Conservation (phyloP, 2,113 vertebrate genomes). For the Prionailurus viverrinus region DNA sequence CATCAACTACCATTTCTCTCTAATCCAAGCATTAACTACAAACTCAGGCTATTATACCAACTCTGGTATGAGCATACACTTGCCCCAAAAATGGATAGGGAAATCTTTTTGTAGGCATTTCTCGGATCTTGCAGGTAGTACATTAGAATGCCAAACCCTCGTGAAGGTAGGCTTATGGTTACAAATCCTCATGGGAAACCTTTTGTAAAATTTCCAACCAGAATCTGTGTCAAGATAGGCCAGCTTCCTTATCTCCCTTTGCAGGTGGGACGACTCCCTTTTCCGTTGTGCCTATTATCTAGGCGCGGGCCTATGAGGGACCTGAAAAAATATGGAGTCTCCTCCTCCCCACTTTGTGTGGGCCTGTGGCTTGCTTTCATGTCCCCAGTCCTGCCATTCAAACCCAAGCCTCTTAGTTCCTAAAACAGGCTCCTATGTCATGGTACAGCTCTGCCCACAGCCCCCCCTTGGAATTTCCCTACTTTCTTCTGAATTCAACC, state of each 20-base stretch:
- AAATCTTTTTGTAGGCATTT: background rate
- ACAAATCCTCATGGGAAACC: background rate
- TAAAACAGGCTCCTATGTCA: background rate
- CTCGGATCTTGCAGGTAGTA: background rate
- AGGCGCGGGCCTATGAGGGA: background rate
- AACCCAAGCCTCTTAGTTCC: background rate
- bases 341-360: background rate
- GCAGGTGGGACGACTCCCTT: background rate
- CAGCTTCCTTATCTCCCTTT: background rate
- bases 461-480: background rate
- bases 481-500: background rate
- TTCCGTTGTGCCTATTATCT: background rate
- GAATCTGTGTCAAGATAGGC: background rate
- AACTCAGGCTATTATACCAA: background rate
- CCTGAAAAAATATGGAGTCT: background rate
- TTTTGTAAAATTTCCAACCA: slow-evolving; percentile 28
- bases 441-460: background rate
- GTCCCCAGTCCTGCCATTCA: background rate
- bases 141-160: background rate
- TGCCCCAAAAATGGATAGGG: background rate
- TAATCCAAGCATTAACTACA: background rate
- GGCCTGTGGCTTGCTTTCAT: background rate
- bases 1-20: background rate
- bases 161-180: background rate
- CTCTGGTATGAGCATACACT: background rate